Evolutionary conservation across 1,140 invertebrate species (phyloP).

Genomic region (Brachionus manjavacas): DNA sequence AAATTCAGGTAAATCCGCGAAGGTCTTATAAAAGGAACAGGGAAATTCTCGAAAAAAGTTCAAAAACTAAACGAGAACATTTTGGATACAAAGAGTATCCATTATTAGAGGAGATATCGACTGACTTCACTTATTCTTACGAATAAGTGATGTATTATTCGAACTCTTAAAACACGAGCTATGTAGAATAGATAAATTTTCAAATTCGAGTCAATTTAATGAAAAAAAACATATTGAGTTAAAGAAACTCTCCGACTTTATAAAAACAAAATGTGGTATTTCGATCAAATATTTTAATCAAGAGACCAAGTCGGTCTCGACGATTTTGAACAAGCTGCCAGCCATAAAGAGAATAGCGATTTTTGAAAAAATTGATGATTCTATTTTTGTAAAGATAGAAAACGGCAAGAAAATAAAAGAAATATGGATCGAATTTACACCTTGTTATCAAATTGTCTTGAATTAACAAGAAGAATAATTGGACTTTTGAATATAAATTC

Average conservation of each 20-base stretch:
- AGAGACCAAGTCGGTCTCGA: not conserved
- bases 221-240: not conserved
- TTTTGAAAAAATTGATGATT: not conserved
- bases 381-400: not conserved
- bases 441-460: no score
- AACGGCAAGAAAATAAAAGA: not conserved
- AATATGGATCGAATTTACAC: not conserved
- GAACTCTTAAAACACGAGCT: not conserved
- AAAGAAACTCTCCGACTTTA: not conserved
- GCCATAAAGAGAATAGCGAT: not conserved
- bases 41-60: not conserved
- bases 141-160: slow-evolving; percentile 8
- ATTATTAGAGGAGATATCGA: not conserved
- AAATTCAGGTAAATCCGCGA: not conserved
- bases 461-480: no score
- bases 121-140: not conserved
- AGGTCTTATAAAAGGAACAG: not conserved
- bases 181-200: not conserved
- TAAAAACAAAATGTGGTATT: not conserved
- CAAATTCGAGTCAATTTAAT: not conserved
- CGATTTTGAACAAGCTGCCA: not conserved
- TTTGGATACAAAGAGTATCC: not conserved
- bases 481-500: no score
- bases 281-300: not conserved
- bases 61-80: not conserved